Evolutionary conservation across 2,888 invertebrate species (phyloP), one percentile per base, ranked within the genome.

Genomic region (Pterobdella sp.): DNA sequence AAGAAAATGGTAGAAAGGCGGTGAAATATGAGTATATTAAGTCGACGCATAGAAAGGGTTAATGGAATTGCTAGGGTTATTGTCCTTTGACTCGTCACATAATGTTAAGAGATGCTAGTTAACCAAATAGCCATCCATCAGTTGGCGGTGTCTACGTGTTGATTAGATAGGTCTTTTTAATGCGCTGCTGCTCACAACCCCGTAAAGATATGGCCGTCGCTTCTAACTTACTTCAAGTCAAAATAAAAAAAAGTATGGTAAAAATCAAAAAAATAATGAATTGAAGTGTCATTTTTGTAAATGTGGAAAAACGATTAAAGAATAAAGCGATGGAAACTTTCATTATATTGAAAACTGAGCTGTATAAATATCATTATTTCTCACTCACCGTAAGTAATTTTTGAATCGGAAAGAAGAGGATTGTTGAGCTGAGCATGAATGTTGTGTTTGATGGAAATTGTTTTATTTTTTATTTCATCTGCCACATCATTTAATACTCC

Each of bases 1-100:
- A 7, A 56, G 60, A 56, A 56, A 56, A n/a, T 4, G 32, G 29
- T 22, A 52, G 26, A 49, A 52, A 29, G 60, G 26, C 60, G 69
- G 65, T 74, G 66, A 74, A 74, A 70, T 71, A 74, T 71, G 65
- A 74, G 42, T 74, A 71, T 64, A 74, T 74, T 74, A 74, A 63
- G 64, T 29, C 42, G 63, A 68, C 49, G 74, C 60, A n/a, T 52
- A 10, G 72, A 31, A 52, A 52, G 71, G 63, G 74, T 74, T 74
- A 74, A 74, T 74, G 74, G 70, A 74, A 74, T 36, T 65, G 36
- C 67, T 49, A 67, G n/a, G 60, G 69, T 49, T 52, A 69, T 49
- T 71, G 74, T 74, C 74, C 74, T 74, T 71, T 74, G 74, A 72
- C 71, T 72, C 34, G 69, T 69, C 69, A 69, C 69, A 69, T 31